phyloP scores from a whole-genome alignment of 1,140 invertebrate species.

The Zaprionus taronus region DNA sequence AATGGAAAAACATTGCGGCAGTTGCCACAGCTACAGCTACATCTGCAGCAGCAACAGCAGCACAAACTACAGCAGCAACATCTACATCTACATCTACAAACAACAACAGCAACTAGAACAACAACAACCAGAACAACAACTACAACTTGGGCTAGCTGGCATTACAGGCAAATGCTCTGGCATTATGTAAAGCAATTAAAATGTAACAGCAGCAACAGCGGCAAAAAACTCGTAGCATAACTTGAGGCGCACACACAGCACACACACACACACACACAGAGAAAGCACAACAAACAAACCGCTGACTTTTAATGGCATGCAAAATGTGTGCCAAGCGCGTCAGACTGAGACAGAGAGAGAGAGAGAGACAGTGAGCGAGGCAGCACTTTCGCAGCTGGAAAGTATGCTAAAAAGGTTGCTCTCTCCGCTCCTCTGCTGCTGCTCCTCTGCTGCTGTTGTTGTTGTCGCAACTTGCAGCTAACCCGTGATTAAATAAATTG shows the following conservation, averaged over 20 bases:
- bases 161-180: conserved; percentile 44
- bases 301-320: conserved; percentile 76
- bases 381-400: conserved; percentile 14
- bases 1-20: conserved; percentile 62
- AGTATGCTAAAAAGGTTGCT: conserved; percentile 39
- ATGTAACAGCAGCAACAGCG: conserved; percentile 58
- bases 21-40: conserved; percentile 13
- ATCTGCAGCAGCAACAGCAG: neutral
- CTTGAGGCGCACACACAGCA: conserved; percentile 49
- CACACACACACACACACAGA: neutral
- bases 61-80: conserved; percentile 6
- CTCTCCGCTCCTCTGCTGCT: neutral
- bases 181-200: conserved; percentile 82
- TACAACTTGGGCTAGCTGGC: conserved; percentile 25
- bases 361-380: neutral
- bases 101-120: neutral
- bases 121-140: conserved; percentile 6
- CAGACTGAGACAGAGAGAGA: neutral
- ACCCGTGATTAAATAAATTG: conserved; percentile 80
- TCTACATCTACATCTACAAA: neutral
- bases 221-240: conserved; percentile 51
- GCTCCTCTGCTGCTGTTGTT: conserved; percentile 9
- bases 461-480: conserved; percentile 54
- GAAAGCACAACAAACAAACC: conserved; percentile 49
- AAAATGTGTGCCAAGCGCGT: conserved; percentile 50